Conservation (phyloP, 1,140 invertebrate species). For the Aphelinus certus region DNA sequence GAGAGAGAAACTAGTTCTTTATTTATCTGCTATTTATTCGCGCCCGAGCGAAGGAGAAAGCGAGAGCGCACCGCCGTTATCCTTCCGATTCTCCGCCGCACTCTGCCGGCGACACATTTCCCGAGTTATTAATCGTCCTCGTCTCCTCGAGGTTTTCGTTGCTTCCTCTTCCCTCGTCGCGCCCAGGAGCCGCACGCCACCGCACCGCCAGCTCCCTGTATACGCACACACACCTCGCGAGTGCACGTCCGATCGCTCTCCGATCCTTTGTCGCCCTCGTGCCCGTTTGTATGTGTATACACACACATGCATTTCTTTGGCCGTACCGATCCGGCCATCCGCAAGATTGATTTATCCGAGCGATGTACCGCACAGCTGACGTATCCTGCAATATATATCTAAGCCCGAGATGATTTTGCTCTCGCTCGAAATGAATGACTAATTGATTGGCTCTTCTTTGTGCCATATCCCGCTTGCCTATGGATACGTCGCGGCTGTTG, state of each 20-base stretch:
- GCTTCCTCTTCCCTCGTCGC: not conserved
- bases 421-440: not conserved
- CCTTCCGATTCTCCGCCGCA: conserved; percentile 37
- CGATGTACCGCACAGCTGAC: too few relatives aligned
- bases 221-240: conserved; percentile 4
- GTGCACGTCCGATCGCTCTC: not conserved
- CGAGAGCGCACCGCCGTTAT: not conserved
- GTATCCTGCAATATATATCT: too few relatives aligned
- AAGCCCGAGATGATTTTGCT: too few relatives aligned
- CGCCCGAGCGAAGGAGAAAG: conserved; percentile 52
- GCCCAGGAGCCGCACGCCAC: too few relatives aligned
- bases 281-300: too few relatives aligned
- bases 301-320: too few relatives aligned
- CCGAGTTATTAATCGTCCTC: conserved; percentile 65
- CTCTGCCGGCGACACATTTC: conserved; percentile 62
- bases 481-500: too few relatives aligned
- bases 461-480: not conserved
- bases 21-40: conserved; percentile 66
- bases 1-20: conserved; percentile 50
- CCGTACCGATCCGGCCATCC: not conserved
- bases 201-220: not conserved
- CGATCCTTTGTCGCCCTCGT: too few relatives aligned
- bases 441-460: conserved; percentile 21
- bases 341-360: conserved; percentile 39
- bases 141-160: conserved; percentile 25